A percentile compares a stretch with the other conserved stretches of the same genome.
These are phyloP conservation scores for Nephila pilipes DNA, from an alignment of 1,140 invertebrate genomes.

Conservation along the genomic window DNA sequence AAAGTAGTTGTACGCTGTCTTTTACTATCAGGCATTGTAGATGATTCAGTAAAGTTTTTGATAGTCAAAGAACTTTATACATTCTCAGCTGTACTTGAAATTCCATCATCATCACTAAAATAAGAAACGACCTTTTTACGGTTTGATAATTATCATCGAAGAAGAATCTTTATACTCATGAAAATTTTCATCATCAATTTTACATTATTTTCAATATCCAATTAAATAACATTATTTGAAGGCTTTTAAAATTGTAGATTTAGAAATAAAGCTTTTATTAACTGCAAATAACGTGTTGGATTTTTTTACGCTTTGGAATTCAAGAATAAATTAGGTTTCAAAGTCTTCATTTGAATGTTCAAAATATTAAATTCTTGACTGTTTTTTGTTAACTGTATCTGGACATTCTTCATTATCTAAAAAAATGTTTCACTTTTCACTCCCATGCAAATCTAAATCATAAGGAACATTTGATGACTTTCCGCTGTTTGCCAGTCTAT, in stretches of 20 bases:
- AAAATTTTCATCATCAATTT: background rate
- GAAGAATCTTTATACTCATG: background rate
- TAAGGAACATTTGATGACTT: background rate
- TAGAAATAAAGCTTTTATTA: background rate
- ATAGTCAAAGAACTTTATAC: too few species aligned
- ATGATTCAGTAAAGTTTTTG: background rate
- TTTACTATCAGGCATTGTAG: background rate
- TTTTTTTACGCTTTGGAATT: background rate
- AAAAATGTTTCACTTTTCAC: background rate
- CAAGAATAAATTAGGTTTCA: background rate
- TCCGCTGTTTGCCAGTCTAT: background rate
- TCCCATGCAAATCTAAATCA: background rate
- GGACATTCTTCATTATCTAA: background rate
- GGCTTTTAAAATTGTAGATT: background rate
- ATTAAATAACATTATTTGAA: background rate
- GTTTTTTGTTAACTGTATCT: background rate
- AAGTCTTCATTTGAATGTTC: background rate
- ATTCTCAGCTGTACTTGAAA: too few species aligned
- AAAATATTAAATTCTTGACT: background rate
- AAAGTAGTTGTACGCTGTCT: background rate
- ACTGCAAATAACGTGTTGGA: background rate
- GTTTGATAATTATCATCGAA: background rate
- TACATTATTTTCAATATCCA: background rate
- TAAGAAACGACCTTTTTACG: background rate
- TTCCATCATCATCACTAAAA: too few species aligned